A percentile compares a stretch with the other conserved stretches of the same genome.
phyloP scores from a whole-genome alignment of 2,888 invertebrate genomes.

The Aspidiotus rigidus region DNA sequence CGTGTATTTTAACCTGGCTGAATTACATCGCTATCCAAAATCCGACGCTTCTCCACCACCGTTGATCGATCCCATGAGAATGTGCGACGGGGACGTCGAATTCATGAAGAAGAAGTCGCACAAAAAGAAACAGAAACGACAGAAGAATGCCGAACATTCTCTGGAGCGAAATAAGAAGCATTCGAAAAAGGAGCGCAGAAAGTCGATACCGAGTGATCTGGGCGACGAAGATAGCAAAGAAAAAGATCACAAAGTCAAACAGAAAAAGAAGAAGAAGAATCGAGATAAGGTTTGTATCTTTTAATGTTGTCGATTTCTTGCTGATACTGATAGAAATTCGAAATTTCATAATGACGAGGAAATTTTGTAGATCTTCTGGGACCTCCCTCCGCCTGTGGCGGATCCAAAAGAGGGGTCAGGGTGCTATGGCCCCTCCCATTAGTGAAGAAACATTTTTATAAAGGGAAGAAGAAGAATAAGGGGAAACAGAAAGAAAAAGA shows the following conservation, averaged over 20 bases:
- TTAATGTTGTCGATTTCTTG: neutral
- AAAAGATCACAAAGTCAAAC: constrained; percentile 17
- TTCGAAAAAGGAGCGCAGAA: constrained; percentile 45
- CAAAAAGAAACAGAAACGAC: constrained; percentile 74
- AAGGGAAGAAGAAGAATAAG: too few species aligned
- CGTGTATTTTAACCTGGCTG: constrained; percentile 19
- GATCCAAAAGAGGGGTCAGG: too few species aligned
- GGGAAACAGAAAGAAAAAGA: too few species aligned
- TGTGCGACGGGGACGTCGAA: constrained; percentile 3
- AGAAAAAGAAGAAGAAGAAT: constrained; percentile 26
- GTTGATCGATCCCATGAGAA: constrained; percentile 22
- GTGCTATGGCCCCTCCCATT: too few species aligned
- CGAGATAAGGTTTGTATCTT: constrained; percentile 5
- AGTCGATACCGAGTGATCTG: constrained; percentile 34
- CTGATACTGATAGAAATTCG: too few species aligned
- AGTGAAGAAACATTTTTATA: too few species aligned
- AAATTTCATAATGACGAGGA: neutral
- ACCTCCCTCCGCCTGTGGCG: too few species aligned
- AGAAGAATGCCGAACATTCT: constrained; percentile 54
- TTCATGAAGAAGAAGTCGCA: constrained; percentile 54
- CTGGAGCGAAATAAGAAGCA: constrained; percentile 47
- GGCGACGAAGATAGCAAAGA: constrained; percentile 24
- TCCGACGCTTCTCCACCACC: constrained; percentile 24
- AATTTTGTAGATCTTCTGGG: too few species aligned
- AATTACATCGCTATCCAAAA: constrained; percentile 14